Conservation (phyloP, 2,797 vertebrate genomes). For the Chaetophractus vellerosus region DNA sequence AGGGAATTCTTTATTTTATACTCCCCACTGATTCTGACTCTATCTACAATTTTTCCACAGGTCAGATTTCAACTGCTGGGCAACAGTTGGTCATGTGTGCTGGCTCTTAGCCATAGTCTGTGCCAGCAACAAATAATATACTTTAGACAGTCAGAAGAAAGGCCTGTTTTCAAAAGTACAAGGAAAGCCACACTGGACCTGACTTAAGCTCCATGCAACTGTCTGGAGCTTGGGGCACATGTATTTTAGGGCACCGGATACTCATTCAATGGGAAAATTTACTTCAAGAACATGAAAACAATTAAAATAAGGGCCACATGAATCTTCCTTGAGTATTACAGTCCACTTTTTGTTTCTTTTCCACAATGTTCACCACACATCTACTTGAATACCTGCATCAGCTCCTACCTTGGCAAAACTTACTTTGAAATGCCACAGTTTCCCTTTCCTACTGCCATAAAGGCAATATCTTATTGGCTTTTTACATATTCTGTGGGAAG, state of each 20-base stretch:
- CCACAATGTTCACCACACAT: not conserved
- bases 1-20: slow-evolving; percentile 25
- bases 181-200: not conserved
- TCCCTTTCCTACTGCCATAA: slow-evolving; percentile 42
- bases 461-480: not conserved
- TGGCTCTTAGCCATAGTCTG: not conserved
- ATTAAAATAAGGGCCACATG: not conserved
- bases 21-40: not conserved
- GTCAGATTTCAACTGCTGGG: slow-evolving; percentile 11
- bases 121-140: not conserved
- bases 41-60: not conserved
- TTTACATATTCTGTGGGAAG: slow-evolving; percentile 4
- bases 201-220: not conserved
- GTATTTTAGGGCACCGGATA: not conserved
- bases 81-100: not conserved
- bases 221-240: not conserved
- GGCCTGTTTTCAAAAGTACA: not conserved
- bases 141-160: slow-evolving; percentile 2
- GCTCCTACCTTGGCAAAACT: not conserved
- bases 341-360: not conserved
- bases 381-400: too few relatives aligned
- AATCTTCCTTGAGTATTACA: not conserved
- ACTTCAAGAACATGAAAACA: not conserved
- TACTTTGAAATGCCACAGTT: not conserved
- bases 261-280: not conserved